Base-by-base conservation (phyloP, 2,888 invertebrate species). In the Stratiomys singularior region DNA sequence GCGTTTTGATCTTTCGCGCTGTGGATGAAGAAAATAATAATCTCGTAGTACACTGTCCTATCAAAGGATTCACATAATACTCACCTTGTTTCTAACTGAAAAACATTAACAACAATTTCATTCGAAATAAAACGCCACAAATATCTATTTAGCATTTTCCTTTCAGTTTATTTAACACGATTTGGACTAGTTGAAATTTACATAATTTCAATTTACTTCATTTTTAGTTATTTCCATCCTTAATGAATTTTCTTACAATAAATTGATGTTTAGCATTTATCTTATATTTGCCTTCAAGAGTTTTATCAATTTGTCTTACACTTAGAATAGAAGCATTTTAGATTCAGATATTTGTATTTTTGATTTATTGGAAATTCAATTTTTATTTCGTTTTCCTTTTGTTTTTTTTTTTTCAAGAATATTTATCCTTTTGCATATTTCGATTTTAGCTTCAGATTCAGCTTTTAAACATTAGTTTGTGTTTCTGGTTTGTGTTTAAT, bases 111-210 rank as follows among this genome's bases (percentile, higher is more conserved):
- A n/a, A n/a, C n/a, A n/a, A n/a, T n/a, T n/a, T 9, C 56, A 60
- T 18, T 60, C 25, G 25, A 69, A 69, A 46, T 15, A 47, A 69
- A 46, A 69, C 3, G 9, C 37, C 37, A 37, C 23, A 69, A 21
- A 5, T 76, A 28, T 76, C 46, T 46, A 47, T 64, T 66, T 64
- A 63, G 52, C 60, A 63, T 66, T 64, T 76, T 28, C 46, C 15
- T 76, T 63, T 47, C 56, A 46, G 63, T 76, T 76, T 76, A 52
- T 64, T 76, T 76, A 81, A 80, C 76, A 71, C 78, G 79, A 77
- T 76, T 79, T 80, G 78, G 81, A 80, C 81, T 81, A 81, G 81
- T 80, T 80, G 72, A 71, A 81, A 81, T 80, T 77, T 77, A 81
- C 79, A 79, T 79, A 79, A 79, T 80, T 76, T 76, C 74, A 77